A percentile compares a stretch with the other conserved stretches of the same genome.
Evolutionary conservation across 2,888 invertebrate species (phyloP).

Genomic region (Pimpla rufipes): DNA sequence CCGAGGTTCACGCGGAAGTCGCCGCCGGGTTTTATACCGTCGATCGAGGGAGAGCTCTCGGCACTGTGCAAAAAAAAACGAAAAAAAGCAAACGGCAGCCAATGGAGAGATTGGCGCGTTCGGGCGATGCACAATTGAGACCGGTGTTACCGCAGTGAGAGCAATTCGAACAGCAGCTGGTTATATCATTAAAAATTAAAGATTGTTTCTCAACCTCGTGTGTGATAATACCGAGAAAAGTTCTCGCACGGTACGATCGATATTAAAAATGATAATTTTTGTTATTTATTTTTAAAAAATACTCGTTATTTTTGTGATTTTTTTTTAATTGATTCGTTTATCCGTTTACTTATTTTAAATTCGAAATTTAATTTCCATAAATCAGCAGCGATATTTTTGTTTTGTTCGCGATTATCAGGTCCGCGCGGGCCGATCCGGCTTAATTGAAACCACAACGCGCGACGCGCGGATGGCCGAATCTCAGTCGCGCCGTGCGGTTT

Average conservation of each 20-base stretch:
- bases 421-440: neutral
- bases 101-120: neutral
- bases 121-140: neutral
- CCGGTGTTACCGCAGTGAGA: neutral
- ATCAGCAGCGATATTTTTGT: neutral
- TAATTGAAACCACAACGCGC: conserved; percentile 11
- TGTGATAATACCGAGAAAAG: too few species aligned
- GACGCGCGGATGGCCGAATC: conserved; percentile 50
- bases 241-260: too few species aligned
- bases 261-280: too few species aligned
- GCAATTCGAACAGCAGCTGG: too few species aligned
- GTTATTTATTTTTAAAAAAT: too few species aligned
- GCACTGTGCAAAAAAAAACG: neutral
- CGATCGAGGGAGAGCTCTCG: conserved; percentile 25
- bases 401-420: neutral
- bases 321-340: too few species aligned
- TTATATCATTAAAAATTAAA: too few species aligned
- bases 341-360: too few species aligned
- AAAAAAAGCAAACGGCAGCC: neutral
- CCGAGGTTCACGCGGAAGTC: conserved; percentile 47
- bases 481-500: conserved; percentile 20
- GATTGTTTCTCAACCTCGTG: too few species aligned
- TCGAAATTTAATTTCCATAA: neutral
- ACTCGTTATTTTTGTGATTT: too few species aligned
- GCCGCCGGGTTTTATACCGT: conserved; percentile 48